phyloP scores from a whole-genome alignment of 2,113 vertebrate genomes.

The Mesembrinibis cayennensis region DNA sequence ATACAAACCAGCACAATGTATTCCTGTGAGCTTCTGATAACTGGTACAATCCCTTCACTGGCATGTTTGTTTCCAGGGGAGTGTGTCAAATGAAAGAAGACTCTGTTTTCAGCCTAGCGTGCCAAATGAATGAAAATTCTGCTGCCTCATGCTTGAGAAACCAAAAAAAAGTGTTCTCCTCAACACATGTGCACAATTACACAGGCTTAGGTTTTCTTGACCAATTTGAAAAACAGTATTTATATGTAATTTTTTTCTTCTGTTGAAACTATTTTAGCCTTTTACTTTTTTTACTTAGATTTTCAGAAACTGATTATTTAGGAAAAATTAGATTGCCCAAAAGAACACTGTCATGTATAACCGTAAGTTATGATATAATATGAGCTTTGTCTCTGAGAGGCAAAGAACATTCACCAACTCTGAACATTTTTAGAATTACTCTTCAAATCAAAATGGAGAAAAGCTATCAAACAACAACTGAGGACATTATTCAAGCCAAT shows the following conservation, averaged over 20 bases:
- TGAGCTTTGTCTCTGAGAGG: background rate
- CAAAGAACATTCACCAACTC: background rate
- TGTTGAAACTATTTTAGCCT: background rate
- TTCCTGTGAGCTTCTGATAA: slow-evolving; percentile 60
- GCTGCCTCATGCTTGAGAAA: slow-evolving; percentile 62
- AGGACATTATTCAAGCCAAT: background rate
- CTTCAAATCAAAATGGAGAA: background rate
- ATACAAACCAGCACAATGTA: slow-evolving; percentile 60
- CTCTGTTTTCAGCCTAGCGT: slow-evolving; percentile 21
- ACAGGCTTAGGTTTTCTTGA: background rate
- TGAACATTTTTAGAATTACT: background rate
- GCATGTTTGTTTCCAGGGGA: slow-evolving; percentile 59
- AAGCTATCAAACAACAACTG: background rate
- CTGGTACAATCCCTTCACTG: slow-evolving; percentile 39
- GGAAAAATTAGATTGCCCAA: background rate
- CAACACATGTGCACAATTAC: background rate
- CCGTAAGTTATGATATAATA: background rate
- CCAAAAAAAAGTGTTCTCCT: slow-evolving; percentile 16
- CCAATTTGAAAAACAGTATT: background rate
- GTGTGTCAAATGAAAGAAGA: slow-evolving; percentile 60
- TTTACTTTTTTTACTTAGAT: background rate
- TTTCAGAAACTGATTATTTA: background rate
- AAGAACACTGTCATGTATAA: background rate
- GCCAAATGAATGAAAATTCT: slow-evolving; percentile 67
- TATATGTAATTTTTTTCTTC: background rate